A percentile compares a stretch with the other conserved stretches of the same genome.
Evolutionary conservation across 2,113 vertebrate genomes (phyloP).

Genomic region (Vulpes ferrilata): DNA sequence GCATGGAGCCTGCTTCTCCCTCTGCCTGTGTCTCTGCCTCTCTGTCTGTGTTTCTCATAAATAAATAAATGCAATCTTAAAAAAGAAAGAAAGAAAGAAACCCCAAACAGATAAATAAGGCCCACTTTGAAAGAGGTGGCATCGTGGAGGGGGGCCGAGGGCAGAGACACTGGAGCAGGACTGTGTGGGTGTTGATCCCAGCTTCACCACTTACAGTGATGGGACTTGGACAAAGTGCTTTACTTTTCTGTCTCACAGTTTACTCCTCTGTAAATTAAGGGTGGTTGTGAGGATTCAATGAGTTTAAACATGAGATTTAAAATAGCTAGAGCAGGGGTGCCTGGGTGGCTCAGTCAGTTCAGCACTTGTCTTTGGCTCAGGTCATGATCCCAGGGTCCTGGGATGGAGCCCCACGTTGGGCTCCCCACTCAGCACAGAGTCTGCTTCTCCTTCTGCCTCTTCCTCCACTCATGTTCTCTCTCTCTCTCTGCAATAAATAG

Average conservation of each 20-base stretch:
- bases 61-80: too few relatives aligned
- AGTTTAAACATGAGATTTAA: neutral
- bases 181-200: neutral
- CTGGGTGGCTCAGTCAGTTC: neutral
- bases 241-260: neutral
- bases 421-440: neutral
- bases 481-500: neutral
- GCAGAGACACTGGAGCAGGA: fast-evolving
- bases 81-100: too few relatives aligned
- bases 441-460: neutral
- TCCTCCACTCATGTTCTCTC: neutral
- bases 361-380: neutral
- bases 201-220: neutral
- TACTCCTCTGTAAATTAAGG: neutral
- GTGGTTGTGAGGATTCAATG: neutral
- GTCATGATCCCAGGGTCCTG: neutral
- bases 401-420: neutral
- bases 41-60: too few relatives aligned
- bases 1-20: too few relatives aligned
- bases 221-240: neutral
- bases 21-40: too few relatives aligned
- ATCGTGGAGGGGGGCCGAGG: fast-evolving
- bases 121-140: neutral
- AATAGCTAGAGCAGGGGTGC: neutral
- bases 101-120: neutral